Conservation (phyloP, 2,888 invertebrate species). For the Melieria omissa region DNA sequence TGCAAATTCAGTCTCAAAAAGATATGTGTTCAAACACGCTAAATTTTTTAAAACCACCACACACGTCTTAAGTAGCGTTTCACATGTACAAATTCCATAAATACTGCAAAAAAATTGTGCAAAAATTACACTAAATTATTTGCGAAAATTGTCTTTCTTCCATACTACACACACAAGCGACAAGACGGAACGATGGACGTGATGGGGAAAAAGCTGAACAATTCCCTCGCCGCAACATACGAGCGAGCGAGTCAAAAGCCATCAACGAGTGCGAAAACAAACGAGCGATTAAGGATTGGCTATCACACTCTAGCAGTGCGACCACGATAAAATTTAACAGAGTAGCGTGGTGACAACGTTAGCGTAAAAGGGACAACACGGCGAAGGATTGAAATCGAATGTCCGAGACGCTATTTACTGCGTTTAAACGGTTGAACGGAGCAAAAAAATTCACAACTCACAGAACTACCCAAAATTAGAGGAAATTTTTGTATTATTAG, state of each 20-base stretch:
- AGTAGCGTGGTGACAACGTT: no score
- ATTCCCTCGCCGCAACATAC: conserved; percentile 23
- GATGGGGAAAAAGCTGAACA: conserved; percentile 37
- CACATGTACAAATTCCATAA: conserved; percentile 20
- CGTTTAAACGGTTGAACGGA: no score
- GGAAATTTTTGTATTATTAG: no score
- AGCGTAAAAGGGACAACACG: no score
- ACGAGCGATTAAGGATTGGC: background rate
- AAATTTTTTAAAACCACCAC: conserved; percentile 26
- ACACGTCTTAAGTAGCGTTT: conserved; percentile 28
- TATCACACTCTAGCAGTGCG: conserved; percentile 8
- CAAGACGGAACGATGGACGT: conserved; percentile 44
- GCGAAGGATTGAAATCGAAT: no score
- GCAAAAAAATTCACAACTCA: no score
- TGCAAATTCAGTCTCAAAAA: conserved; percentile 32
- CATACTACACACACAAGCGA: conserved; percentile 37
- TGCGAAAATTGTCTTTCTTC: conserved; percentile 36
- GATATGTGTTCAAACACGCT: conserved; percentile 23
- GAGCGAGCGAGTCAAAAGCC: conserved; percentile 1
- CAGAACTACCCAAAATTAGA: no score
- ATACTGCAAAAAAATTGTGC: conserved; percentile 28
- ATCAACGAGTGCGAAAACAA: conserved; percentile 23
- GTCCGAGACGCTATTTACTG: no score
- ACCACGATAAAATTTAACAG: no score
- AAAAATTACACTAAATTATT: conserved; percentile 37